These are phyloP conservation scores for Trinorchestia longiramus DNA, from an alignment of 1,140 invertebrate genomes.

Conservation along the genomic window DNA sequence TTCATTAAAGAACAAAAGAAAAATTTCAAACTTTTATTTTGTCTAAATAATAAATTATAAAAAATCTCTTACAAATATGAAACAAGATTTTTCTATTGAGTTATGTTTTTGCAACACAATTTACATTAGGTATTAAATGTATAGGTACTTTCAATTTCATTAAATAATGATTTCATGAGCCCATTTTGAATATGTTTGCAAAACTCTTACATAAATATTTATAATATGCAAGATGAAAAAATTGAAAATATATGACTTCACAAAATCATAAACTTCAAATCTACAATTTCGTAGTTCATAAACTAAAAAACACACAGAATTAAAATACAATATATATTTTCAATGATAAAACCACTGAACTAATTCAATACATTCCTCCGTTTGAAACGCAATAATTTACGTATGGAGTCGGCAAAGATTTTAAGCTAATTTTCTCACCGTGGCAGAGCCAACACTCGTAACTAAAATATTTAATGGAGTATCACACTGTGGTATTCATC, in stretches of 20 bases:
- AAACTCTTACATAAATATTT: too few species aligned
- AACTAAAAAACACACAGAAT: background rate
- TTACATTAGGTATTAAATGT: too few species aligned
- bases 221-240: background rate
- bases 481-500: background rate
- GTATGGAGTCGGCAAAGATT: background rate
- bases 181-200: too few species aligned
- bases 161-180: too few species aligned
- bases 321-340: background rate
- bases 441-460: constrained; percentile 32
- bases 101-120: too few species aligned
- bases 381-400: background rate
- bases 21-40: too few species aligned
- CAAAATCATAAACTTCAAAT: background rate
- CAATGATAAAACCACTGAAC: background rate
- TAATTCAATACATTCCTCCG: background rate
- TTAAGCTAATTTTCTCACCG: background rate
- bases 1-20: too few species aligned
- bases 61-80: too few species aligned
- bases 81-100: too few species aligned
- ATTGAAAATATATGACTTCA: background rate
- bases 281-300: background rate
- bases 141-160: too few species aligned
- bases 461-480: constrained; percentile 4
- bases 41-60: too few species aligned